These are phyloP conservation scores for Neodiprion lecontei DNA, from an alignment of 1,140 invertebrate genomes.

Conservation along the genomic window DNA sequence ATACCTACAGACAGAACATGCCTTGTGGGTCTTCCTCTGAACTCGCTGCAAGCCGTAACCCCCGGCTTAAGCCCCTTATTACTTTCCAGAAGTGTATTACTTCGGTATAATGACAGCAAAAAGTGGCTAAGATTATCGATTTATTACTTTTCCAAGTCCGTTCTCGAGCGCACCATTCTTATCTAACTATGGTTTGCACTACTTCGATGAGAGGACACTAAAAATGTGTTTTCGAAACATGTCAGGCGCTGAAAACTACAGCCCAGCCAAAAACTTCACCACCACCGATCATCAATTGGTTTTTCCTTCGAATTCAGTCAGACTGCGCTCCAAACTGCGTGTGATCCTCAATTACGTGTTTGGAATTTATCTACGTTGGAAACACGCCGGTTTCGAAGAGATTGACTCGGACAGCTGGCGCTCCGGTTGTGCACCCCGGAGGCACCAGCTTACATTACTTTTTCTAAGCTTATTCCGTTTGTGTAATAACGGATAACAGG, in stretches of 20 bases:
- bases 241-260: not conserved
- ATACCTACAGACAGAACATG: not conserved
- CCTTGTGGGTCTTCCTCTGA: not conserved
- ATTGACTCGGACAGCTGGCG: not conserved
- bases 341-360: not conserved
- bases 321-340: not conserved
- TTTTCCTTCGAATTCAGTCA: not conserved
- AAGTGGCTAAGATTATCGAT: not conserved
- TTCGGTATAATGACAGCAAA: not conserved
- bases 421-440: not conserved
- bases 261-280: not conserved
- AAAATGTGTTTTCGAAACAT: not conserved
- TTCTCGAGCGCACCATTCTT: not conserved
- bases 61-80: not conserved
- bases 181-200: not conserved
- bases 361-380: not conserved
- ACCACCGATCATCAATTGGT: not conserved
- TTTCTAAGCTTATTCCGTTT: conserved; percentile 11
- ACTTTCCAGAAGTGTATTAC: not conserved
- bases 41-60: not conserved
- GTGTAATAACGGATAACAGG: conserved; percentile 1
- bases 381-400: not conserved
- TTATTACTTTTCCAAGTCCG: conserved; percentile 7
- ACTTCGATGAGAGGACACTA: not conserved
- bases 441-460: conserved; percentile 12